Evolutionary conservation across 2,113 vertebrate genomes (phyloP), one percentile per base, ranked within the genome.

Genomic region (Anoplopoma fimbria): DNA sequence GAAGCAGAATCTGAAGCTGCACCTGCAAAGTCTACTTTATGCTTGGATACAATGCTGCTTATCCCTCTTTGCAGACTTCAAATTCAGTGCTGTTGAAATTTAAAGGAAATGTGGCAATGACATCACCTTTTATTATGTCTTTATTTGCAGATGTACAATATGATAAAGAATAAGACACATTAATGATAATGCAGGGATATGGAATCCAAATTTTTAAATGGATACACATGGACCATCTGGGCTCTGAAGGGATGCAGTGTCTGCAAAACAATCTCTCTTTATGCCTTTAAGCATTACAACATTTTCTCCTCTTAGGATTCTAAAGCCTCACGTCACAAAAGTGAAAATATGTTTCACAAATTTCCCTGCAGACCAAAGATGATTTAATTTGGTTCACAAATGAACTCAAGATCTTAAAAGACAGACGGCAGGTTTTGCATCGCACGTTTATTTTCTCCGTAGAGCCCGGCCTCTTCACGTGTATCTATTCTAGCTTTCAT

Each of bases 401-500:
- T 74, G 12, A 71, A 47, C 33, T 25, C 19, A 23, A 3, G 71
- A 70, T 45, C 65, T 31, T 47, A 47, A 68, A 38, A 73, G 61
- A n/a, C 68, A 60, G 25, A 72, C 34, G 2, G 31, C 29, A 23
- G 38, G 21, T 62, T 71, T 67, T 62, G 13, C 71, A 69, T 4
- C 40, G 31, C 36, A 40, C 4, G 47, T 64, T 13, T 75, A 4
- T 62, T 49, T 31, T 31, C 60, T 73, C 58, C 53, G 36, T 58
- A 68, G 81, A 77, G 71, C 84, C 70, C 40, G 17, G 74, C 55
- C 55, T 86, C 61, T 89, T 61, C 75, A 62, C 78, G 82, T 77
- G 76, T 71, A 67, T 86, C 80, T 67, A 15, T 40, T 77, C 55
- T 12, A 64, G 71, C 71, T 65, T 57, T 63, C 23, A 67, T 88